A percentile compares a stretch with the other conserved stretches of the same genome.
Conservation (phyloP, 30 jellyfish, hydroid and myxozoan species). For the Hydractinia echinata region DNA sequence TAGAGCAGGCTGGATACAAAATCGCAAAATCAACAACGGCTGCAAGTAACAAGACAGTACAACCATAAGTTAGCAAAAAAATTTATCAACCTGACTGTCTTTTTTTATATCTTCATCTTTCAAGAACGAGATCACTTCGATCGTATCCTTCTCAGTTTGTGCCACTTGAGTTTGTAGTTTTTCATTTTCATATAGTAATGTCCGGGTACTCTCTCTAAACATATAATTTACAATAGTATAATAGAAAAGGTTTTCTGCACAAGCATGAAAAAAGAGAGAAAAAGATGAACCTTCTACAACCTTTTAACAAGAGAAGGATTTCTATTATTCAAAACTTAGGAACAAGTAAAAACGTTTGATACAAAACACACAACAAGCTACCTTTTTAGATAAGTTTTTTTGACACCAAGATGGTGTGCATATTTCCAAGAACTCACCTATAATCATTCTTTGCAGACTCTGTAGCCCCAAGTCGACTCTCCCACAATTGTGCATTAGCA, state of each 20-base stretch:
- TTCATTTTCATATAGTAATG: slow-evolving; percentile 77
- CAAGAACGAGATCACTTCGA: slow-evolving; percentile 63
- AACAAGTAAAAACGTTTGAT: too few species aligned
- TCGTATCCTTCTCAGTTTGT: slow-evolving; percentile 81
- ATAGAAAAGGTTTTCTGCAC: too few species aligned
- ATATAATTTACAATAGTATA: not conserved
- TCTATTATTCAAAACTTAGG: too few species aligned
- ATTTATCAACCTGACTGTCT: slow-evolving; percentile 59
- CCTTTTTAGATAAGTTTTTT: too few species aligned
- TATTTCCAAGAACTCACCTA: slow-evolving; percentile 32
- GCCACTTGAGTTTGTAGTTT: slow-evolving; percentile 67
- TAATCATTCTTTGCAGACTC: slow-evolving; percentile 72
- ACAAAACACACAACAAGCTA: too few species aligned
- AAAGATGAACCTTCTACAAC: too few species aligned
- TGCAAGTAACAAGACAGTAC: too few species aligned
- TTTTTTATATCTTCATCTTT: slow-evolving; percentile 73
- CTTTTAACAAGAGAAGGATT: too few species aligned
- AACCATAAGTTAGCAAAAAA: not conserved
- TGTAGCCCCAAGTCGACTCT: slow-evolving; percentile 58
- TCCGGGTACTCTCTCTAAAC: slow-evolving; percentile 70
- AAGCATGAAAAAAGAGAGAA: too few species aligned
- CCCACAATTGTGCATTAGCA: slow-evolving; percentile 86
- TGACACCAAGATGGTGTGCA: too few species aligned
- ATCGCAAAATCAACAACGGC: too few species aligned
- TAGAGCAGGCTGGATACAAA: too few species aligned